A percentile compares a stretch with the other conserved stretches of the same genome.
phyloP scores from a whole-genome alignment of 2,113 vertebrate species.

The Athene cunicularia region DNA sequence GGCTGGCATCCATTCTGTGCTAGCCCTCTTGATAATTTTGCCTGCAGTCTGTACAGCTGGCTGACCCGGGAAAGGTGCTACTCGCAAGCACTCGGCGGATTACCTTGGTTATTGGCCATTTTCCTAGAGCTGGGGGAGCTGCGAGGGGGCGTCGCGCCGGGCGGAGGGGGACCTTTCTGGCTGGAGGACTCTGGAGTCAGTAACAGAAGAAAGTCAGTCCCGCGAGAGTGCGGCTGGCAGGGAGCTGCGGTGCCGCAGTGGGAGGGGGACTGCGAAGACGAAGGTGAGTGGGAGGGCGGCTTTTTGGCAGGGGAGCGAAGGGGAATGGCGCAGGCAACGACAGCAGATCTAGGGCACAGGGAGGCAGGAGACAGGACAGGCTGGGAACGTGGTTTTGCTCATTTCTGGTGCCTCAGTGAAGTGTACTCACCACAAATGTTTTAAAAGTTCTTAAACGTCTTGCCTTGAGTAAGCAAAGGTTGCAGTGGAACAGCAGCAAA shows the following conservation, averaged over 20 bases:
- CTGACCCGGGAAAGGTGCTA: not conserved
- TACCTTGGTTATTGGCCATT: conserved; percentile 74
- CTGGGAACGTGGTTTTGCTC: not conserved
- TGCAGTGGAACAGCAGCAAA: not conserved
- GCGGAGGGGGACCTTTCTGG: conserved; percentile 65
- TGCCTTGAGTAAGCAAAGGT: not conserved
- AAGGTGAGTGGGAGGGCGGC: conserved; percentile 7
- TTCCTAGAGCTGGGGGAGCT: conserved; percentile 71
- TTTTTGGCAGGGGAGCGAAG: conserved; percentile 1
- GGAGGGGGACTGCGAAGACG: conserved; percentile 40
- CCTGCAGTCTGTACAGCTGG: not conserved
- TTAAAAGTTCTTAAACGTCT: not conserved
- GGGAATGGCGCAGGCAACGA: not conserved
- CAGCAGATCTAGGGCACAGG: not conserved
- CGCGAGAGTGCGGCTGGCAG: not conserved
- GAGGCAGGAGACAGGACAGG: conserved; percentile 28
- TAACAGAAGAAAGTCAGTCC: conserved; percentile 71
- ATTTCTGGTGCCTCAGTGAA: conserved; percentile 54
- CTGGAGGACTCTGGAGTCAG: conserved; percentile 69
- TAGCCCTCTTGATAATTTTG: not conserved
- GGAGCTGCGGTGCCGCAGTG: not conserved
- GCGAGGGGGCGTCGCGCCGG: conserved; percentile 61
- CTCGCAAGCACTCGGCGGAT: not conserved
- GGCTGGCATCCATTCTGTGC: not conserved
- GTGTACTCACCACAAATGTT: not conserved